A percentile compares a stretch with the other conserved stretches of the same genome.
phyloP scores from a whole-genome alignment of 1,140 invertebrate genomes.

The Drosophila sechellia region DNA sequence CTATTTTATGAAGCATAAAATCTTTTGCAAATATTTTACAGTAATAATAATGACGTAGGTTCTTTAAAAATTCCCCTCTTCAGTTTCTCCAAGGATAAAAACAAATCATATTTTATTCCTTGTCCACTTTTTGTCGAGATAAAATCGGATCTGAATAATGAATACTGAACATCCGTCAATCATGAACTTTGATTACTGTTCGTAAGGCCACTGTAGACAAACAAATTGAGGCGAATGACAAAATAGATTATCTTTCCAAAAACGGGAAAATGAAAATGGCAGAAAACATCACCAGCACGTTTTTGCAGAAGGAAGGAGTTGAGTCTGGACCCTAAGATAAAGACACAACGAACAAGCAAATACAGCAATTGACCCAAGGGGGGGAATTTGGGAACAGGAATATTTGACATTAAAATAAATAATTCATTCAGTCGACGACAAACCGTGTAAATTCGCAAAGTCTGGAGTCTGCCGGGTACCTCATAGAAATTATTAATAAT shows the following conservation, averaged over 20 bases:
- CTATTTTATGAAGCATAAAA: too few relatives aligned
- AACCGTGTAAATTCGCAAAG: constrained; percentile 53
- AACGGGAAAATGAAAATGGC: constrained; percentile 44
- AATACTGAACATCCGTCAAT: constrained; percentile 52
- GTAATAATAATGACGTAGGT: too few relatives aligned
- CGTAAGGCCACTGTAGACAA: constrained; percentile 39
- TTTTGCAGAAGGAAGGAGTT: constrained; percentile 28
- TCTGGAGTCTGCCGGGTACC: constrained; percentile 26
- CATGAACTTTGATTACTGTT: constrained; percentile 59
- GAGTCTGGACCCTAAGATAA: constrained; percentile 16
- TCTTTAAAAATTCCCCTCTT: background rate
- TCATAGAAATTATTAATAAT: constrained; percentile 80
- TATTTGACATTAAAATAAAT: constrained; percentile 75
- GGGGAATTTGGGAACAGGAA: constrained; percentile 29
- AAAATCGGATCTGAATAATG: constrained; percentile 30
- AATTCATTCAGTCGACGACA: constrained; percentile 67
- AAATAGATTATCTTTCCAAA: constrained; percentile 61
- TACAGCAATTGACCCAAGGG: constrained; percentile 42
- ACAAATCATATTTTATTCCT: constrained; percentile 19
- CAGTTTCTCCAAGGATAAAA: background rate
- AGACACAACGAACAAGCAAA: constrained; percentile 19
- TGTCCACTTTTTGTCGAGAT: constrained; percentile 12
- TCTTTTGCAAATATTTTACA: too few relatives aligned
- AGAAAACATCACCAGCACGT: constrained; percentile 26
- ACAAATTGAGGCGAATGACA: constrained; percentile 62